Conservation (phyloP, 2,888 invertebrate species). For the Pandemis cinnamomeana region DNA sequence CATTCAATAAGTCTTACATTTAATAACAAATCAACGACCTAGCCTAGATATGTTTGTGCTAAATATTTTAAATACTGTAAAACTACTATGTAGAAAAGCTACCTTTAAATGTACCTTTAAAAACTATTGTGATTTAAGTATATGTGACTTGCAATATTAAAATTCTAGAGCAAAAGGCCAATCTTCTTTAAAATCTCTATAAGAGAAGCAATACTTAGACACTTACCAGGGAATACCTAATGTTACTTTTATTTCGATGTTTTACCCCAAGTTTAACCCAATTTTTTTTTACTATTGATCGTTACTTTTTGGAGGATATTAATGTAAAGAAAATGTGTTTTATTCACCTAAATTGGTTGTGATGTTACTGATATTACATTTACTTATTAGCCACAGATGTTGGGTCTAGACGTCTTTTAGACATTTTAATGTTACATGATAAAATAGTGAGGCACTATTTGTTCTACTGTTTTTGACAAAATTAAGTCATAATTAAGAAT, state of each 20-base stretch:
- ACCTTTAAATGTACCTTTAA: conserved; percentile 2
- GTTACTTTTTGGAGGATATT: too few relatives aligned
- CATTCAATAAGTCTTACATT: conserved; percentile 13
- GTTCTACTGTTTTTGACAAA: neutral
- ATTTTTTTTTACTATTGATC: neutral
- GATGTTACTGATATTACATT: too few relatives aligned
- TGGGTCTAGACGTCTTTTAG: too few relatives aligned
- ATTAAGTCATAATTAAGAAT: too few relatives aligned
- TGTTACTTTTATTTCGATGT: neutral
- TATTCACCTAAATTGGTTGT: too few relatives aligned
- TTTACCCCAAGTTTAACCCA: neutral
- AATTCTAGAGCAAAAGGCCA: conserved; percentile 24
- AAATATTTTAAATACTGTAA: conserved; percentile 21
- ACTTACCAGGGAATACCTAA: too few relatives aligned
- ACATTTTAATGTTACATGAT: too few relatives aligned
- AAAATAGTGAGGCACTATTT: neutral
- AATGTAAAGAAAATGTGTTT: too few relatives aligned
- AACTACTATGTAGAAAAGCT: conserved; percentile 31
- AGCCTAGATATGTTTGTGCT: conserved; percentile 26
- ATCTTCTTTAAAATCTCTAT: conserved; percentile 30
- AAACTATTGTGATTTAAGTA: conserved; percentile 33
- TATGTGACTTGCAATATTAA: conserved; percentile 3
- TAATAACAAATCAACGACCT: conserved; percentile 38
- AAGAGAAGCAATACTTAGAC: neutral
- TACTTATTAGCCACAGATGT: too few relatives aligned